phyloP scores from a whole-genome alignment of 2,113 vertebrate species.

The Paratilapia polleni region DNA sequence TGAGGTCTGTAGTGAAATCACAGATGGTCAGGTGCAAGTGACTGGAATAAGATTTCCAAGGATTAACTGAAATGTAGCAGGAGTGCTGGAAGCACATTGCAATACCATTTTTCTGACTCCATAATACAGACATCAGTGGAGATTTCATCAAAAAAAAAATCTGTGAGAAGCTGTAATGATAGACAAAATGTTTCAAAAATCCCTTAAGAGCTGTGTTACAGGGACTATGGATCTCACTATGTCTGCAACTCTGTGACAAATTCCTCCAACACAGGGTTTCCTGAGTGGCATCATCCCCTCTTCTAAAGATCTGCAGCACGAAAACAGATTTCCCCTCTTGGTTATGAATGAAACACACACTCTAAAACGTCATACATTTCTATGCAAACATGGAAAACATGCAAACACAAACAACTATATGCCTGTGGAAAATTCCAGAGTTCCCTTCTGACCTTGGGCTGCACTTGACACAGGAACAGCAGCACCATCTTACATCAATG shows the following conservation, averaged over 20 bases:
- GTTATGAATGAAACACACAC: slow-evolving; percentile 68
- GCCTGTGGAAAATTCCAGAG: slow-evolving; percentile 73
- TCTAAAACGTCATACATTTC: slow-evolving; percentile 64
- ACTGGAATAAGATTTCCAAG: not conserved
- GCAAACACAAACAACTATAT: slow-evolving; percentile 31
- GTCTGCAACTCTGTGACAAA: not conserved
- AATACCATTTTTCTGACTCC: not conserved
- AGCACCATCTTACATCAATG: slow-evolving; percentile 75
- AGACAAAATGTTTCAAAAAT: not conserved
- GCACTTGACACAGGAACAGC: slow-evolving; percentile 68
- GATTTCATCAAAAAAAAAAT: not conserved
- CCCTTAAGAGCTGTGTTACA: slow-evolving; percentile 1
- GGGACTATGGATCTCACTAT: not conserved
- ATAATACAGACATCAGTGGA: not conserved
- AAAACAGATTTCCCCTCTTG: slow-evolving; percentile 80
- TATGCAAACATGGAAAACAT: slow-evolving; percentile 69
- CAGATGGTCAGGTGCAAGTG: not conserved
- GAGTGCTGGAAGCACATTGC: too few relatives aligned
- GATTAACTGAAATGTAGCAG: not conserved
- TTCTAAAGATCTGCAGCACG: not conserved
- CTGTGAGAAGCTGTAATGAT: not conserved
- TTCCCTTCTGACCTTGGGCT: slow-evolving; percentile 74
- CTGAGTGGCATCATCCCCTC: not conserved
- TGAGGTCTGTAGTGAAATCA: not conserved
- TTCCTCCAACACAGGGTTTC: not conserved